Evolutionary conservation across 2,113 vertebrate species (phyloP), one percentile per base, ranked within the genome.

Genomic region (Psilopsiagon aurifrons): DNA sequence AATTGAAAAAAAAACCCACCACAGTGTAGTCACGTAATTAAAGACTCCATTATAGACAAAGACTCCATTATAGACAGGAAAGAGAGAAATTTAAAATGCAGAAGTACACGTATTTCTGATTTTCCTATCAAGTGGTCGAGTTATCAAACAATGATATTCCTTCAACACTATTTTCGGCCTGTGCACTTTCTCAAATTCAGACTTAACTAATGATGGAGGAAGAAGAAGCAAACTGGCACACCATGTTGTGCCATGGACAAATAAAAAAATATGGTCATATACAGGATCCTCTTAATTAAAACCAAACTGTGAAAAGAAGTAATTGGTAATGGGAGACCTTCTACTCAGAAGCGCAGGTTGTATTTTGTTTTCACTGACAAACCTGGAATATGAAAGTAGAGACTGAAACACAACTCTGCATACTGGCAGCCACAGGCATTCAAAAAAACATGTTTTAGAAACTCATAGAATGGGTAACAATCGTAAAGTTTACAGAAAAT

Each of bases 221-320:
- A 83, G 27, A 60, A 29, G 47, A 62, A 90, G 28, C 6, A 74
- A 85, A 83, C 6, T 69, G 54, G 80, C 54, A 71, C 51, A 20
- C 59, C 75, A 6, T 2, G 1, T 28, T 69, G 8, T 75, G 15
- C 29, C 43, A 55, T 20, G 17, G 57, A 47, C 8, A 83, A 73
- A 70, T 73, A 9, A 79, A 52, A 92, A 92, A 92, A 57, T 59
- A 23, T 80, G n/a, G 25, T 15, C 77, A 5, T 52, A 28, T 33
- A 14, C 41, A 83, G 77, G 52, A 81, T 59, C 29, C 3, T 70
- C 46, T 82, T 87, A 89, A 80, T 83, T 90, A 86, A 91, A 93
- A 76, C 12, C 24, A 44, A 83, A 41, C 13, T 49, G 23, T 41
- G 17, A 54, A 90, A 92, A 80, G 8, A 73, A 76, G 18, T 49